A percentile compares a stretch with the other conserved stretches of the same genome.
Conservation (phyloP, 1,140 invertebrate species). For the Frieseomelitta varia region DNA sequence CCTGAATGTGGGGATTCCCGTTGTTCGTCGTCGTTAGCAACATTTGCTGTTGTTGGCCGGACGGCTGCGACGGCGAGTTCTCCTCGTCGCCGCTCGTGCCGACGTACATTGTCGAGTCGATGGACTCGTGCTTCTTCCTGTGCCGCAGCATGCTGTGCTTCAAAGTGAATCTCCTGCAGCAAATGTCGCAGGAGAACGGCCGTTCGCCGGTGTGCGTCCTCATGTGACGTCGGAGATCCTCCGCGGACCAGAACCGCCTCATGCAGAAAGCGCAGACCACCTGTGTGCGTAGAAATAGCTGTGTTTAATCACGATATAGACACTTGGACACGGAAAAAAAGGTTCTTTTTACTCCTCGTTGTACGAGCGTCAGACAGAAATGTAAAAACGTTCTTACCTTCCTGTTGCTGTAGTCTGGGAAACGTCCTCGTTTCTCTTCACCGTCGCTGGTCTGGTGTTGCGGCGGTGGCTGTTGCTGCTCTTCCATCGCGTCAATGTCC, state of each 20-base stretch:
- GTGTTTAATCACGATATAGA: neutral
- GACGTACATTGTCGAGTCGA: slow-evolving; percentile 75
- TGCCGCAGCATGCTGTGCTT: slow-evolving; percentile 97
- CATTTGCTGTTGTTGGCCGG: slow-evolving; percentile 68
- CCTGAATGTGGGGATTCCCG: slow-evolving; percentile 63
- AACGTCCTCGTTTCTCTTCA: slow-evolving; percentile 85
- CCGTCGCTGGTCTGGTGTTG: slow-evolving; percentile 80
- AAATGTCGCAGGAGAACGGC: slow-evolving; percentile 91
- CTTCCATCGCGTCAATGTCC: slow-evolving; percentile 80
- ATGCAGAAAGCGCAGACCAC: slow-evolving; percentile 96
- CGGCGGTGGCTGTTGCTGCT: slow-evolving; percentile 70
- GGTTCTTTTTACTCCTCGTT: no score
- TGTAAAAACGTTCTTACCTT: slow-evolving; percentile 84
- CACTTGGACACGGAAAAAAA: no score
- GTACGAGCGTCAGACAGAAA: neutral
- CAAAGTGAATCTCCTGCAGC: slow-evolving; percentile 92
- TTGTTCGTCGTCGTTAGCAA: slow-evolving; percentile 57
- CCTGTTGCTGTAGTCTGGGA: slow-evolving; percentile 93
- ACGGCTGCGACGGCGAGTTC: slow-evolving; percentile 74
- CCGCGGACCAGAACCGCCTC: slow-evolving; percentile 95
- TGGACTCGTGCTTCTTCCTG: slow-evolving; percentile 90
- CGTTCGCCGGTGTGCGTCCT: slow-evolving; percentile 93
- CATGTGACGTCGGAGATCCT: slow-evolving; percentile 96
- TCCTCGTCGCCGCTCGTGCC: slow-evolving; percentile 82
- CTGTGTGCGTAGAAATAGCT: slow-evolving; percentile 74